Evolutionary conservation across 2,888 invertebrate genomes (phyloP).

Genomic region (Leucophenga maculata): DNA sequence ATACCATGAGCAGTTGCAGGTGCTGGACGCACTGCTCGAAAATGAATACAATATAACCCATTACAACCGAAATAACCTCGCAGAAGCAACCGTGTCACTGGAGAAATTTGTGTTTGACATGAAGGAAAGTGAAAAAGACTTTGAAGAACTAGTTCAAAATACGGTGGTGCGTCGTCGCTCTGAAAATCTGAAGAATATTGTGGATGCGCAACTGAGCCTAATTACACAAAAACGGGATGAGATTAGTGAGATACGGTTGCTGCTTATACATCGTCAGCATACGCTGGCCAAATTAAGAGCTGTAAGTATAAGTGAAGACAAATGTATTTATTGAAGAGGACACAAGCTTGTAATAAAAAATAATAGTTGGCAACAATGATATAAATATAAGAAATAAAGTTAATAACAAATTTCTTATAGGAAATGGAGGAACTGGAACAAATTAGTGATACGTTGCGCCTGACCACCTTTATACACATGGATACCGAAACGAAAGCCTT

Average conservation of each 20-base stretch:
- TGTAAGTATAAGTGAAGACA: constrained; percentile 43
- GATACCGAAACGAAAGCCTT: constrained; percentile 56
- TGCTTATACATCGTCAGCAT: constrained; percentile 51
- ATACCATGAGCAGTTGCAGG: constrained; percentile 37
- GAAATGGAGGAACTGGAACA: constrained; percentile 52
- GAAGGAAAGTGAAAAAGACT: not conserved
- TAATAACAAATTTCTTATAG: constrained; percentile 34
- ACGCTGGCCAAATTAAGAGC: constrained; percentile 40
- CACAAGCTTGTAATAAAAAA: no score
- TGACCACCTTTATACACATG: constrained; percentile 53
- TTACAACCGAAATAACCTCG: not conserved
- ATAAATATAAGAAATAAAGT: not conserved
- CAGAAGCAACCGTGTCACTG: not conserved
- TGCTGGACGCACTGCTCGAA: constrained; percentile 43
- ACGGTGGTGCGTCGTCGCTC: not conserved
- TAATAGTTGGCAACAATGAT: no score
- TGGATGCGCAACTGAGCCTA: not conserved
- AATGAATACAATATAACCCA: constrained; percentile 27
- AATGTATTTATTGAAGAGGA: no score
- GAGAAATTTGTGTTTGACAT: not conserved
- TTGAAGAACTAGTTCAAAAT: constrained; percentile 1
- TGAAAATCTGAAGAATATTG: not conserved
- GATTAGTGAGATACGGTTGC: constrained; percentile 37
- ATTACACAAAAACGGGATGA: not conserved
- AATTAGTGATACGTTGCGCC: constrained; percentile 52